Evolutionary conservation across 2,888 invertebrate species (phyloP).

Genomic region (Dichetophora obliterata): DNA sequence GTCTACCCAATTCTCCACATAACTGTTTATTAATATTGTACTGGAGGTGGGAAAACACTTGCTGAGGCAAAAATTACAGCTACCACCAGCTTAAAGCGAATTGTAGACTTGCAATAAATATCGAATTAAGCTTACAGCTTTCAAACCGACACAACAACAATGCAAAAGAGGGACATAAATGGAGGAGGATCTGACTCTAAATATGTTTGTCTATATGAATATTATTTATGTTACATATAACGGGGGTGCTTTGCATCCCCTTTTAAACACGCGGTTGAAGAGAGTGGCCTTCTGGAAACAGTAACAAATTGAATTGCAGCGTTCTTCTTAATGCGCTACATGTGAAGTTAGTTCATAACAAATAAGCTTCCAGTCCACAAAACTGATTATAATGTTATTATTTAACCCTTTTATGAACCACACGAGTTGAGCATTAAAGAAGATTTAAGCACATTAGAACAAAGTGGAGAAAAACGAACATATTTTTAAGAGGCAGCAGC

Average conservation of each 20-base stretch:
- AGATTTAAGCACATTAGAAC: not conserved
- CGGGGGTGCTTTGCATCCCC: too few relatives aligned
- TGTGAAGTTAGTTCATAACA: not conserved
- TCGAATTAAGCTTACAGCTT: not conserved
- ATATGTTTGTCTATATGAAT: too few relatives aligned
- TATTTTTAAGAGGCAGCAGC: not conserved
- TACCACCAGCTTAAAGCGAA: not conserved
- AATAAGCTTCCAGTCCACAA: not conserved
- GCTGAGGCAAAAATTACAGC: too few relatives aligned
- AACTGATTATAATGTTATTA: too few relatives aligned
- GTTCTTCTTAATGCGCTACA: not conserved
- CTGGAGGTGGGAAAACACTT: too few relatives aligned
- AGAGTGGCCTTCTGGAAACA: constrained; percentile 6
- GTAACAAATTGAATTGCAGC: constrained; percentile 22
- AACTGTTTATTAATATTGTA: too few relatives aligned
- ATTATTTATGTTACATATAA: too few relatives aligned
- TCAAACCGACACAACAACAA: too few relatives aligned
- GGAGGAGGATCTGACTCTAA: too few relatives aligned
- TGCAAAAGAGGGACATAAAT: too few relatives aligned
- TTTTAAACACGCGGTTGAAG: too few relatives aligned
- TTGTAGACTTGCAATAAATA: constrained; percentile 8
- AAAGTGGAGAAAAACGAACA: not conserved
- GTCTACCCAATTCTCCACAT: too few relatives aligned
- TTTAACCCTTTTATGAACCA: not conserved
- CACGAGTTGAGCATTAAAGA: not conserved